Base-by-base conservation (phyloP, 2,888 invertebrate species). In the Xestia c-nigrum region DNA sequence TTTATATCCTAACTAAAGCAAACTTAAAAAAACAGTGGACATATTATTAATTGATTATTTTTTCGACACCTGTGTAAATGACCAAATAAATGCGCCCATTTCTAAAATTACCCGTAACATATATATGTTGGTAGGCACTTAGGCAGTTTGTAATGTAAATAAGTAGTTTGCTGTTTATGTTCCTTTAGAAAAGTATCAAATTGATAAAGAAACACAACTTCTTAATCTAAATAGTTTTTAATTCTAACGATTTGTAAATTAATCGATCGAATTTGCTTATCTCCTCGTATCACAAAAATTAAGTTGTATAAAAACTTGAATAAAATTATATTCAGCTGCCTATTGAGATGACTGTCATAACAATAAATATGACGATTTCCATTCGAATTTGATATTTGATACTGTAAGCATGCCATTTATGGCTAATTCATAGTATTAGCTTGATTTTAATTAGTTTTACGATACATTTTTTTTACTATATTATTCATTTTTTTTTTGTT, bases 331-430 rank as follows among this genome's bases (percentile, higher is more conserved):
- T 52, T 68, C 14, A 64, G 14, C 21, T 52, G 55, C 68, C 43
- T 66, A 73, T 16, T 71, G 70, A 55, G 55, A 78, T 71, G 50
- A 46, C 50, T 63, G 57, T 76, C 66, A 61, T 70, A 68, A 52
- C 67, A 74, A 80, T 85, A 79, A 85, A 78, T 80, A 70, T 77
- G 50, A 64, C 76, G 63, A 85, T 87, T 87, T 71, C 71, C 46
- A 83, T 86, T 70, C 71, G n/a, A 81, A 84, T 82, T 40, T 72
- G 77, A 63, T 80, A 78, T 86, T 83, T 78, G 76, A 84, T 78
- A 80, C 43, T 72, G 19, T 76, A 76, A 81, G 73, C 55, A 77
- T 66, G 66, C 21, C 68, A 69, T 78, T 82, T 67, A 85, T 77
- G 50, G 66, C 47, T 77, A 84, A 81, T 84, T 87, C 76, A 76